Conservation (phyloP, 2,113 vertebrate genomes). For the Lasiurus borealis region DNA sequence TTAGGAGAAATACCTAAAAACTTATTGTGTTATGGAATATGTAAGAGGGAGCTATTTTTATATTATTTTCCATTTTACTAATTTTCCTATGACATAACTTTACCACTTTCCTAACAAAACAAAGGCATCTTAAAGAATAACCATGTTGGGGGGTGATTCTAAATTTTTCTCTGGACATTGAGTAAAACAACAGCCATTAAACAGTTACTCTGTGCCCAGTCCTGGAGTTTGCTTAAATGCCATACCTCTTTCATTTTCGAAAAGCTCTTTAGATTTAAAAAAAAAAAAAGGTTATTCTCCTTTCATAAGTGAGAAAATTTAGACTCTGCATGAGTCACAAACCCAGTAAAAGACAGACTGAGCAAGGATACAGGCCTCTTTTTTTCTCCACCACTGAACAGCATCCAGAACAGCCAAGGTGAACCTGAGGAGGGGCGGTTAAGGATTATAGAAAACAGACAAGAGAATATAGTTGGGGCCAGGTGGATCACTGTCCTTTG, state of each 20-base stretch:
- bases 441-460: no score
- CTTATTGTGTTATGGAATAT: background rate
- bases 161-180: background rate
- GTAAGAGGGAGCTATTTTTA: background rate
- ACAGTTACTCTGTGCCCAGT: background rate
- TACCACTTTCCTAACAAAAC: slow-evolving; percentile 46
- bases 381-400: background rate
- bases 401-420: no score
- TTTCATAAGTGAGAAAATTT: background rate
- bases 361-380: background rate
- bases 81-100: slow-evolving; percentile 46
- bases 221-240: background rate
- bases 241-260: background rate
- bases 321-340: background rate
- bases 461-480: no score
- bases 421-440: no score
- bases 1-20: background rate
- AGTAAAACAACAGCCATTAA: background rate
- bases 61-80: slow-evolving; percentile 12
- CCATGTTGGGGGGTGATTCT: background rate
- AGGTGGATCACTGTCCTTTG: no score
- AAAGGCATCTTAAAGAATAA: slow-evolving; percentile 16
- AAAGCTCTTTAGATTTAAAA: background rate
- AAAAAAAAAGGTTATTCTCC: background rate
- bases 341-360: background rate